Base-by-base conservation (phyloP, 1,140 invertebrate species). In the Paracyclopina nana region DNA sequence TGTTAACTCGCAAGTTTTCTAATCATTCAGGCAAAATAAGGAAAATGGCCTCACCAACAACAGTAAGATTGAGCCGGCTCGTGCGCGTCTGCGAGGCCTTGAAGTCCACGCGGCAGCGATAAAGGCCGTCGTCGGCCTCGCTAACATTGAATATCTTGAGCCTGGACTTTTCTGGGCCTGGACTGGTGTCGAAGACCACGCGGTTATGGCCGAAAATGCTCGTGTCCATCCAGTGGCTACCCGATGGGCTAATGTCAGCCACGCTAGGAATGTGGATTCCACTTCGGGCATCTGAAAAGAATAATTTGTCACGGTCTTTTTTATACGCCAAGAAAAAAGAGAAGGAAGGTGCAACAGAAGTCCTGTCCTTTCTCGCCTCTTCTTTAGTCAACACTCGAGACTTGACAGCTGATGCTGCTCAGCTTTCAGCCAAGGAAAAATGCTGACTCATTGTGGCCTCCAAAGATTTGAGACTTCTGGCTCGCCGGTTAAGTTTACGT, bases 61-160 rank as follows among this genome's bases (percentile, higher is more conserved):
- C 83, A 57, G 82, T 85, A 56, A 91, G 73, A 62, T 82, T 80
- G 60, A 90, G 81, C 66, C 83, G 78, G 61, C 79, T 82, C 65
- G 88, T 91, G 56, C 82, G 73, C 6, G 84, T 88, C 1, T 82
- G 82, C 4, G 83, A 85, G 59, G 84, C 83, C 59, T 77, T 77
- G 64, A 87, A 90, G 62, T 90, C 85, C 3, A 88, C 85, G 53
- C 85, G 70, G 63, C 84, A 88, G 48, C 83, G 70, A 62, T 87
- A 88, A 52, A 84, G 72, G 6, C 83, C 84, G 59, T 83, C 81
- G 60, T 90, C 85, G 54, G 78, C 74, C 54, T 66, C 67, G 55
- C 79, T 77, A n/a, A 86, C 79, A 26, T 78, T 76, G 58, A 80
- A 78, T 30, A 88, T 68, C 38, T 76, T 76, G n/a, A 87, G 68